Evolutionary conservation across 2,888 invertebrate genomes (phyloP).

Genomic region (Prosopocoilus inquinatus): DNA sequence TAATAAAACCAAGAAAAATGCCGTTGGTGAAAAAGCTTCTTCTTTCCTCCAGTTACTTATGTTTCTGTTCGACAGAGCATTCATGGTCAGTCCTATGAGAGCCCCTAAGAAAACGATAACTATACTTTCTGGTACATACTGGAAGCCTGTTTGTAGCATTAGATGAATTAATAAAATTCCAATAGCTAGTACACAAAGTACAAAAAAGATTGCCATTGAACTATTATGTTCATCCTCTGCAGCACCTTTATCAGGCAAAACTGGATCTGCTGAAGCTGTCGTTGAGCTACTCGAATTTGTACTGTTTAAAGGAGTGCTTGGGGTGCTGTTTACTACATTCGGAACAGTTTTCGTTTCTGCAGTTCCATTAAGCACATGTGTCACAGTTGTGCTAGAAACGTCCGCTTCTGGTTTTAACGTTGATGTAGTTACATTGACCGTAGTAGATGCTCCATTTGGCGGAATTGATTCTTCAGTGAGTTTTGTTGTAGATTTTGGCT

Average conservation of each 20-base stretch:
- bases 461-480: no score
- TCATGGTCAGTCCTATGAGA: conserved; percentile 86
- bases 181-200: conserved; percentile 89
- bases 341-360: background rate
- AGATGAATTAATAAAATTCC: conserved; percentile 93
- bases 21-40: conserved; percentile 97
- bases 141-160: conserved; percentile 92
- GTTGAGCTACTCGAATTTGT: conserved; percentile 48
- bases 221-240: conserved; percentile 96
- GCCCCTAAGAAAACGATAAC: conserved; percentile 95
- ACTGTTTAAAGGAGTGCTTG: conserved; percentile 31
- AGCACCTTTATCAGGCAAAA: conserved; percentile 83
- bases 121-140: conserved; percentile 96
- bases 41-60: conserved; percentile 95
- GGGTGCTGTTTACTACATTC: background rate
- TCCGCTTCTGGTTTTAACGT: background rate
- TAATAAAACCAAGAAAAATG: conserved; percentile 92
- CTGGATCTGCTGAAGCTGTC: conserved; percentile 69
- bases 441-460: background rate
- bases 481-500: conserved; percentile 1
- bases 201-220: conserved; percentile 97
- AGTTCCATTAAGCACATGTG: background rate
- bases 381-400: conserved; percentile 8
- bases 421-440: background rate
- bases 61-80: conserved; percentile 83